Conservation (phyloP, 37 sponge, comb jelly and placozoan species). For the Spongia lamella region DNA sequence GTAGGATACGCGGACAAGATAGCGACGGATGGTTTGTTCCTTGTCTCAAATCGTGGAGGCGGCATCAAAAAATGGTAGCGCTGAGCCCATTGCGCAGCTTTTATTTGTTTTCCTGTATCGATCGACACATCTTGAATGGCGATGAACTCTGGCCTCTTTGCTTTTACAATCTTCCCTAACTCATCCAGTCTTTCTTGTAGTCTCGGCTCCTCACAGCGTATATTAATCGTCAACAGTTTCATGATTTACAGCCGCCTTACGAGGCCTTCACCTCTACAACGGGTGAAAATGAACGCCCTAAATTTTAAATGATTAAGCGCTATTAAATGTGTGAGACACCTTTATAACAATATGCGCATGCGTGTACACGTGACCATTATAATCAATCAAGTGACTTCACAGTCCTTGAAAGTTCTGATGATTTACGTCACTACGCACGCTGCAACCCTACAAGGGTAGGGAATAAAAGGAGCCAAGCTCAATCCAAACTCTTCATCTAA, state of each 20-base stretch:
- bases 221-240: conserved; percentile 68
- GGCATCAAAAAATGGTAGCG: conserved; percentile 49
- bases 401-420: too few relatives aligned
- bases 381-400: too few relatives aligned
- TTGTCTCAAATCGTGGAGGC: conserved; percentile 53
- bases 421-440: too few relatives aligned
- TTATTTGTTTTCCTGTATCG: conserved; percentile 54
- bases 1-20: conserved; percentile 63
- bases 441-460: too few relatives aligned
- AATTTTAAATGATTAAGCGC: too few relatives aligned
- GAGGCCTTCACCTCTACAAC: background rate
- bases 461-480: too few relatives aligned
- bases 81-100: conserved; percentile 44
- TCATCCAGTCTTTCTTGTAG: conserved; percentile 50
- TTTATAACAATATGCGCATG: too few relatives aligned
- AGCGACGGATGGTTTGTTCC: conserved; percentile 59
- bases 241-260: too few relatives aligned
- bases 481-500: too few relatives aligned
- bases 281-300: background rate
- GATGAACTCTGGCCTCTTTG: conserved; percentile 68
- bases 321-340: too few relatives aligned
- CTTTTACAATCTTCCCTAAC: conserved; percentile 53
- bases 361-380: too few relatives aligned
- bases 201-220: conserved; percentile 16
- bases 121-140: conserved; percentile 65